phyloP scores from a whole-genome alignment of 2,113 vertebrate genomes.

The Paratilapia polleni region DNA sequence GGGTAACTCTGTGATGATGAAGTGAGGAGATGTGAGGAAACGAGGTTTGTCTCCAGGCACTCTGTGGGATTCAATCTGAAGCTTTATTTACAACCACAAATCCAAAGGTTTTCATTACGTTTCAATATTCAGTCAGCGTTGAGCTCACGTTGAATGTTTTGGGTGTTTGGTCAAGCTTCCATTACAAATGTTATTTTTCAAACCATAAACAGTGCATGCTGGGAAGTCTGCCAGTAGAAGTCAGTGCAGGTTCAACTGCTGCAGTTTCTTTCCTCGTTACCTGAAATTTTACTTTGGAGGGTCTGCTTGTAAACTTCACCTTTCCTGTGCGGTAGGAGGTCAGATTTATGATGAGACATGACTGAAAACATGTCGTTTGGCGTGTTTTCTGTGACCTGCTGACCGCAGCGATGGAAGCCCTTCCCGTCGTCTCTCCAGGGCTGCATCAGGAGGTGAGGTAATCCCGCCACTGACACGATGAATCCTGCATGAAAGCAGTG shows the following conservation, averaged over 20 bases:
- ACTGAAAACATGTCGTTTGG: not conserved
- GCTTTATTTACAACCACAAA: not conserved
- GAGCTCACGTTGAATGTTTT: not conserved
- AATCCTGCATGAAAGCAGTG: not conserved
- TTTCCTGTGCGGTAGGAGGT: not conserved
- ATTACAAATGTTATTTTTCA: too few species aligned
- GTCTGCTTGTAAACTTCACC: not conserved
- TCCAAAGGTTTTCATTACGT: too few species aligned
- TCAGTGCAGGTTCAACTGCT: too few species aligned
- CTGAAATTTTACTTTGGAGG: not conserved
- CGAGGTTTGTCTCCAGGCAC: too few species aligned
- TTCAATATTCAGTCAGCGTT: not conserved
- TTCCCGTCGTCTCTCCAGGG: constrained; percentile 31
- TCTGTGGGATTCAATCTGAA: too few species aligned
- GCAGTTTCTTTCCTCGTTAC: not conserved
- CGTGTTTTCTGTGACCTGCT: constrained; percentile 12
- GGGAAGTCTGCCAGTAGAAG: too few species aligned
- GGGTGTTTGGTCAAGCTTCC: not conserved
- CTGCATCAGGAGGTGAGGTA: constrained; percentile 38
- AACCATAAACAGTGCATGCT: not conserved
- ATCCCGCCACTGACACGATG: constrained; percentile 1
- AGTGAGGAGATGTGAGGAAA: too few species aligned
- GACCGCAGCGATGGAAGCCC: constrained; percentile 18
- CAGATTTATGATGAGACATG: not conserved
- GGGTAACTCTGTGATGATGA: not conserved